Evolutionary conservation across 2,113 vertebrate species (phyloP), one percentile per base, ranked within the genome.

Genomic region (Merops nubicus): DNA sequence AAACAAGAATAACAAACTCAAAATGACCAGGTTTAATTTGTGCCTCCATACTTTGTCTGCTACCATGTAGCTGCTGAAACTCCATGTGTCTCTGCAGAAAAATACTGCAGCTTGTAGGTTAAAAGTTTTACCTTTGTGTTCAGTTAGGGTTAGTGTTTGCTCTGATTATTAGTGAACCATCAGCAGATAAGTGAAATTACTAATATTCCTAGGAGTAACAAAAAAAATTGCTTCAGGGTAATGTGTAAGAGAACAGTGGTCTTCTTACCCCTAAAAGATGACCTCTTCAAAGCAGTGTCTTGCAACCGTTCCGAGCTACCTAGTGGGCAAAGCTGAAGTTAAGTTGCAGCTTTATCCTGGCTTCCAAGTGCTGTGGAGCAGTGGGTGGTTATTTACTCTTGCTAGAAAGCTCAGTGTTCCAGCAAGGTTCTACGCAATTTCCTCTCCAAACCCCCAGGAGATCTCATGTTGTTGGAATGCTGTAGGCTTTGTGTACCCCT

Each of bases 381-480:
- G 2, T 22, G 38, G 12, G 29, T 80, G 36, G 2, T 73, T 92
- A 29, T 92, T 95, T 80, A 40, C 25, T 76, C 25, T 77, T 78
- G 3, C 51, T 69, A 9, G 72, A 91, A 59, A 84, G 18, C 33
- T 74, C 40, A 53, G 2, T 60, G 59, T 57, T 86, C 51, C 76
- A 92, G 59, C 16, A 31, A 63, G 9, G 6, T 28, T 89, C 80
- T 42, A 23, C 1, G 4, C 21, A 5, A 15, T 42, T 91, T 75
- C 15, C 21, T 68, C 29, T 56, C 38, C n/a, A 77, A 88, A 76
- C 31, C 57, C 84, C 5, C 31, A 23, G 54, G 19, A 45, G 26
- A 47, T n/a, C 9, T 79, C 1, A 0, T 0, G 0, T 29, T 60
- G n/a, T 40, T 86, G 42, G 50, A 79, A 13, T 36, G 25, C 72